Conservation (phyloP, 92 coral and sea anemone genomes). For the Ricordea florida region DNA sequence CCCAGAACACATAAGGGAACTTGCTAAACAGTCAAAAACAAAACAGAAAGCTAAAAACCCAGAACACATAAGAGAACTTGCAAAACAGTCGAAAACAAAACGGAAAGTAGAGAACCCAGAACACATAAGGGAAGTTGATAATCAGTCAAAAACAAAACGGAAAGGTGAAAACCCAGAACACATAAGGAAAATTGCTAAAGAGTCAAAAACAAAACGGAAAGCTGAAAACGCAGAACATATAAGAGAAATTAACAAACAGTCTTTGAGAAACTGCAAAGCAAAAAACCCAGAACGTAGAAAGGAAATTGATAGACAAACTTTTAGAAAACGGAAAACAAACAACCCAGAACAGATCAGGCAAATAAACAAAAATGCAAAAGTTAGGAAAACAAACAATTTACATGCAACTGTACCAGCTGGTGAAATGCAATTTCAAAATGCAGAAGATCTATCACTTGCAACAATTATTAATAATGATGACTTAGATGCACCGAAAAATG, state of each 20-base stretch:
- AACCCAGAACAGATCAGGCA: neutral
- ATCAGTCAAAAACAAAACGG: neutral
- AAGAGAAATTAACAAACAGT: neutral
- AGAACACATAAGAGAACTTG: too few relatives aligned
- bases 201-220: slow-evolving; percentile 7
- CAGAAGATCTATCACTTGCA: neutral
- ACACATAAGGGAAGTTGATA: too few relatives aligned
- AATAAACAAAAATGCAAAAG: neutral
- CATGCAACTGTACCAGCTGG: neutral
- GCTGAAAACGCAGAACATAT: neutral
- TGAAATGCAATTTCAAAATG: slow-evolving; percentile 3
- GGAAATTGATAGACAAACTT: neutral
- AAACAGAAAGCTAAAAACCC: too few relatives aligned
- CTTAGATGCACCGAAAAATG: neutral
- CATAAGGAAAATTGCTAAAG: too few relatives aligned
- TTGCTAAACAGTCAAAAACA: too few relatives aligned
- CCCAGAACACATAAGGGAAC: too few relatives aligned
- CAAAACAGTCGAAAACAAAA: too few relatives aligned
- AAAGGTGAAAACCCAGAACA: neutral
- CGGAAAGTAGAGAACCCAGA: too few relatives aligned
- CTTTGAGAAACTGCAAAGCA: neutral
- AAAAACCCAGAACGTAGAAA: neutral
- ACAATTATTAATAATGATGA: neutral
- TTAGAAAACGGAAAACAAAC: neutral
- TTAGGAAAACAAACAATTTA: neutral